These are phyloP conservation scores for Phenganax subtilis DNA, from an alignment of 92 coral and sea anemone genomes.

Conservation along the genomic window DNA sequence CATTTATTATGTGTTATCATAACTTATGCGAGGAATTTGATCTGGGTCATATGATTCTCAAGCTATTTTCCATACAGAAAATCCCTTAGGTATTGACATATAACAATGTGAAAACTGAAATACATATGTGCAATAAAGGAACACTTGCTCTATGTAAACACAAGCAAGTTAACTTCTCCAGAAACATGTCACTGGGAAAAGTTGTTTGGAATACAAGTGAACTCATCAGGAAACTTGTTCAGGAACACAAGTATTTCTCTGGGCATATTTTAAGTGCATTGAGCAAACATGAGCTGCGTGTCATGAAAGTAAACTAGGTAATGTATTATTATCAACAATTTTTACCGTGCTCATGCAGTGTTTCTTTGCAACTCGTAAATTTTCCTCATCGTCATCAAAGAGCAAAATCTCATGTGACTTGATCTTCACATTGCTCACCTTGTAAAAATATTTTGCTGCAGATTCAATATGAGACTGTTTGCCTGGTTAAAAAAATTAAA, in stretches of 20 bases:
- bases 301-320: constrained; percentile 56
- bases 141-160: too few relatives aligned
- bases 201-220: neutral
- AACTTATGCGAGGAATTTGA: too few relatives aligned
- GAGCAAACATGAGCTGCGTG: neutral
- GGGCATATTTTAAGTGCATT: neutral
- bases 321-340: constrained; percentile 65
- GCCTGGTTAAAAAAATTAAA: constrained; percentile 43
- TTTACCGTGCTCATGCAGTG: constrained; percentile 62
- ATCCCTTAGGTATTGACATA: too few relatives aligned
- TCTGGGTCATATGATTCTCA: too few relatives aligned
- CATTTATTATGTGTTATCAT: too few relatives aligned
- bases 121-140: too few relatives aligned
- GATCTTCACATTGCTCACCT: constrained; percentile 61
- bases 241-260: too few relatives aligned
- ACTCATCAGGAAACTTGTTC: too few relatives aligned
- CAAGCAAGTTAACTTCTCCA: too few relatives aligned
- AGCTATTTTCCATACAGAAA: too few relatives aligned
- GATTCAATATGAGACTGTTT: constrained; percentile 96
- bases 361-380: constrained; percentile 60
- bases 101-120: too few relatives aligned
- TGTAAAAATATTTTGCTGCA: constrained; percentile 66
- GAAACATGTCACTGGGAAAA: neutral
- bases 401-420: constrained; percentile 69
- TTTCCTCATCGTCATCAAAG: constrained; percentile 75